Conservation (phyloP, 1,140 invertebrate genomes). For the Thrips palmi region DNA sequence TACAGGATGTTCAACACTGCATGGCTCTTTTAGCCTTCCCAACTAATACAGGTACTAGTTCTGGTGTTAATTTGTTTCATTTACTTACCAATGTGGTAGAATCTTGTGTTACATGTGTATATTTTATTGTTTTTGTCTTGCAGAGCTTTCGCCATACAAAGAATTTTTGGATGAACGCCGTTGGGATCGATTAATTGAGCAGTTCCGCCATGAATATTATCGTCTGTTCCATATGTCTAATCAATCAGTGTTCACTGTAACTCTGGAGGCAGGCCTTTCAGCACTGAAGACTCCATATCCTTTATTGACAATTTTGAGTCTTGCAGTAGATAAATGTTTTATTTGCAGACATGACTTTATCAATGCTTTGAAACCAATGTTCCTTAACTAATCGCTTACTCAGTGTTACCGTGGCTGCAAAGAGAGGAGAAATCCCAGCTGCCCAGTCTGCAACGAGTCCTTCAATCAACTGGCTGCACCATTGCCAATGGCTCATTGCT, state of each 20-base stretch:
- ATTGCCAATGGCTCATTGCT: slow-evolving; percentile 89
- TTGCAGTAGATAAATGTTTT: slow-evolving; percentile 8
- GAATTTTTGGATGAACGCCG: slow-evolving; percentile 42
- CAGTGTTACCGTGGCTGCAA: slow-evolving; percentile 47
- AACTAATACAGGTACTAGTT: slow-evolving; percentile 41
- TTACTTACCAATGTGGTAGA: background rate
- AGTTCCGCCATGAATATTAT: slow-evolving; percentile 88
- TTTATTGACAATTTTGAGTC: slow-evolving; percentile 19
- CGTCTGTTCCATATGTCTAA: slow-evolving; percentile 81
- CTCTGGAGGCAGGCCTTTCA: slow-evolving; percentile 80
- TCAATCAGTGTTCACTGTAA: slow-evolving; percentile 80
- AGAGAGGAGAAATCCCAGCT: slow-evolving; percentile 59
- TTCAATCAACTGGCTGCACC: slow-evolving; percentile 70
- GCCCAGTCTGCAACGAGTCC: slow-evolving; percentile 81
- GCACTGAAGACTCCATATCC: slow-evolving; percentile 81
- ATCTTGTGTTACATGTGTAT: background rate
- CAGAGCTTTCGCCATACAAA: slow-evolving; percentile 39
- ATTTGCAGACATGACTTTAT: background rate
- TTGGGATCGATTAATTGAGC: slow-evolving; percentile 71
- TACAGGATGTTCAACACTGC: slow-evolving; percentile 74
- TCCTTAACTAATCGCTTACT: slow-evolving; percentile 17
- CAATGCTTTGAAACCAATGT: background rate
- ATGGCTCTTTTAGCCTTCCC: slow-evolving; percentile 92
- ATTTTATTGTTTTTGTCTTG: slow-evolving; percentile 10
- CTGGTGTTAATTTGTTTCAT: background rate